Percentiles rank a stretch among this genome's conserved stretches.
Evolutionary conservation across 2,113 vertebrate species (phyloP).

Genomic region (Ictidomys tridecemlineatus): DNA sequence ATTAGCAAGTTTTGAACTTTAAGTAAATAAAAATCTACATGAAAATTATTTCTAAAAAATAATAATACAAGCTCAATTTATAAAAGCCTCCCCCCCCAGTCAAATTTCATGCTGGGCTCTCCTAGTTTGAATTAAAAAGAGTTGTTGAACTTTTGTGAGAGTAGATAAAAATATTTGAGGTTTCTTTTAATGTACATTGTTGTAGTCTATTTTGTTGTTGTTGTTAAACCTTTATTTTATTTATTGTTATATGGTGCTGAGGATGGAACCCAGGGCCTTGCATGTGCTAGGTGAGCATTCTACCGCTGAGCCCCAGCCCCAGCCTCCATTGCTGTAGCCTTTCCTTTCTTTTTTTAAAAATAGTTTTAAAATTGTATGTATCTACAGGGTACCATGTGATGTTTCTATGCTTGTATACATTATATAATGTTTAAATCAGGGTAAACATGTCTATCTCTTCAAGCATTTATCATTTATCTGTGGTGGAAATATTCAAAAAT

Average conservation of each 20-base stretch:
- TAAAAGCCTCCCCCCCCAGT: background rate
- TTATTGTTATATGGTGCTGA: too few relatives aligned
- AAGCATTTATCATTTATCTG: background rate
- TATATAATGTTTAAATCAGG: background rate
- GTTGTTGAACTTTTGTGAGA: background rate
- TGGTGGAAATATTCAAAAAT: background rate
- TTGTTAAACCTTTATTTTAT: too few relatives aligned
- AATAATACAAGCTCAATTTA: constrained; percentile 22
- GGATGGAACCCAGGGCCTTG: too few relatives aligned
- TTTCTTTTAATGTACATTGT: background rate
- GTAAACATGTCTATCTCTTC: background rate
- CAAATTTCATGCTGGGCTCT: background rate
- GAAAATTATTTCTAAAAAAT: constrained; percentile 72
- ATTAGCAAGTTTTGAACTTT: constrained; percentile 68
- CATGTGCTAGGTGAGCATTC: too few relatives aligned
- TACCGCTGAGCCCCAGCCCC: too few relatives aligned
- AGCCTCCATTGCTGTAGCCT: background rate
- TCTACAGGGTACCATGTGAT: background rate
- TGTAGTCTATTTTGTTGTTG: background rate
- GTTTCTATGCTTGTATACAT: background rate
- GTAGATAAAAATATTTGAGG: background rate
- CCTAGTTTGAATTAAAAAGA: constrained; percentile 13
- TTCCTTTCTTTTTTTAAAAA: background rate
- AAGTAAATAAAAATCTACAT: constrained; percentile 67
- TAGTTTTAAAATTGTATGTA: background rate